Evolutionary conservation across 2,888 invertebrate genomes (phyloP), one percentile per base, ranked within the genome.

Genomic region (Bruchidius siliquastri): DNA sequence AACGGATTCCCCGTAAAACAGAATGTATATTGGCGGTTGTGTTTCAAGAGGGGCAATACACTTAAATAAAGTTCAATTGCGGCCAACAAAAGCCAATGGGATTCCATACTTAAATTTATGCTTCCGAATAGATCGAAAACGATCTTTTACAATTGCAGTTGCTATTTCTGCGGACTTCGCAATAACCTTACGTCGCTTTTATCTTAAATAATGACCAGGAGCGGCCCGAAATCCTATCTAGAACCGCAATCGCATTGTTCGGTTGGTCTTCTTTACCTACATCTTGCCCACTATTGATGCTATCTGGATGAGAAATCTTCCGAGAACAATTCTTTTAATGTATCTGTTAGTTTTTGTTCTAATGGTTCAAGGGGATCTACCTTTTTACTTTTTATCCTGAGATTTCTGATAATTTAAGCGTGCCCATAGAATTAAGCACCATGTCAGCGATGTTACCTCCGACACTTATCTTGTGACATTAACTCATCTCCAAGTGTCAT

Each of bases 181-280:
- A 82, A 82, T 82, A 82, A 79, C 80, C 80, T 76, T 74, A 79
- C 78, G 81, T 81, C 80, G 79, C 76, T 79, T 49, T 81, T 80
- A 81, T 79, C 79, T 80, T 82, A 77, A 82, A 80, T 81, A 79
- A 82, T 78, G 80, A 77, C 74, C 79, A 72, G 71, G 77, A 70
- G 72, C 49, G 49, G 10, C 13, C 49, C 49, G 18, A 49, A 49
- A 49, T 49, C 76, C 49, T 49, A 49, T 49, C 49, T 49, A 18
- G 13, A 49, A 13, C 49, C 49, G 49, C 6, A 49, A 49, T 49
- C 49, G 49, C 49, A 13, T 49, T 4, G 49, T 8, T 13, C 49
- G 13, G 49, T 13, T 49, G 49, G 1, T 49, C 49, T 49, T 13
- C 18, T 49, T 49, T 49, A 49, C 49, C 49, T 49, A 49, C 13